Evolutionary conservation across 2,888 invertebrate genomes (phyloP).

Genomic region (Molorchus minor): DNA sequence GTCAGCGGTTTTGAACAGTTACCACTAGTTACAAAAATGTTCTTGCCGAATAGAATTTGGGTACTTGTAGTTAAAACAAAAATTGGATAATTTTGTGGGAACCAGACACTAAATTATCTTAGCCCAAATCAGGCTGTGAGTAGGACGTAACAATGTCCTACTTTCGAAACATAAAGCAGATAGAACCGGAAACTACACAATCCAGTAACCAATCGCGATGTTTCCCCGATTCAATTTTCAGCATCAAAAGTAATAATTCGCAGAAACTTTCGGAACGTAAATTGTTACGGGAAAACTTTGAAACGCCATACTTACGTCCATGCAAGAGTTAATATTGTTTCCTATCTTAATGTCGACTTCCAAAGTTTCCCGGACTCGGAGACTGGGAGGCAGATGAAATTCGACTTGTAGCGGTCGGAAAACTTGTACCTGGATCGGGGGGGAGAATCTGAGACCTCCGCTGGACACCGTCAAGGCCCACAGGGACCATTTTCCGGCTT

Average conservation of each 20-base stretch:
- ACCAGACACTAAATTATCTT: too few relatives aligned
- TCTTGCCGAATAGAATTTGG: too few relatives aligned
- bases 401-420: slow-evolving; percentile 72
- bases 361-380: slow-evolving; percentile 71
- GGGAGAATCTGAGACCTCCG: slow-evolving; percentile 66
- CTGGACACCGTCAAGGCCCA: slow-evolving; percentile 70
- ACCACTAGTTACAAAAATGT: too few relatives aligned
- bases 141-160: too few relatives aligned
- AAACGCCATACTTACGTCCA: slow-evolving; percentile 69
- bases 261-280: slow-evolving; percentile 1
- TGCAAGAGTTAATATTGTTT: slow-evolving; percentile 74
- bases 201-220: background rate
- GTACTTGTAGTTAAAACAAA: too few relatives aligned
- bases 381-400: slow-evolving; percentile 68
- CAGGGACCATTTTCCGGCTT: slow-evolving; percentile 72
- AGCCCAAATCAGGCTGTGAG: too few relatives aligned
- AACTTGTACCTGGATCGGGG: slow-evolving; percentile 69
- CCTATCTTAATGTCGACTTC: slow-evolving; percentile 76
- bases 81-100: too few relatives aligned
- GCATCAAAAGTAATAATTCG: slow-evolving; percentile 6
- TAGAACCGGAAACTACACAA: too few relatives aligned
- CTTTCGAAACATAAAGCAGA: too few relatives aligned
- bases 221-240: background rate
- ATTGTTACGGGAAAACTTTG: background rate
- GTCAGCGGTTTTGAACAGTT: too few relatives aligned